Base-by-base conservation (phyloP, 2,888 invertebrate genomes). In the Lacanobia oleracea region DNA sequence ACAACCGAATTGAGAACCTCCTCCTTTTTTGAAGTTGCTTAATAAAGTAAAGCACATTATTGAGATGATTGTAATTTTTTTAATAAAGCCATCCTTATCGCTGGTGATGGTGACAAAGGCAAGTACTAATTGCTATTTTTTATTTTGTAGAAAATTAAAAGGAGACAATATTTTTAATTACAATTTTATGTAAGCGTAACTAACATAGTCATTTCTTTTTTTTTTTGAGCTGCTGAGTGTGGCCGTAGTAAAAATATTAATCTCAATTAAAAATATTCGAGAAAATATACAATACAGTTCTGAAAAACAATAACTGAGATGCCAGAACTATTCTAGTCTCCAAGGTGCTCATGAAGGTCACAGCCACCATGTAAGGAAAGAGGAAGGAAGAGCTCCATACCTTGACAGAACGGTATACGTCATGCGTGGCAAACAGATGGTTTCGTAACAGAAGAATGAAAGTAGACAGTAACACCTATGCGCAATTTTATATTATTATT, bases 301-400 rank as follows among this genome's bases (percentile, higher is more conserved):
- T 27, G 16, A 0, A n/a, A 37, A n/a, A 33, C 51, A 21, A 51
- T 43, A 23, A 18, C 21, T 27, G 56, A 16, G 33, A 50, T 21
- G 51, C 1, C n/a, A 56, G 21, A 43, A 8, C 3, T 6, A 27
- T 43, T 50, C 6, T 16, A 57, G 48, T 43, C n/a, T 12, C 23
- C 33, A 43, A n/a, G 48, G 48, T 59, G 16, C n/a, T 53, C 12
- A 65, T 70, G n/a, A 73, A 71, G 67, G 72, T 59, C 50, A 62
- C 66, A 60, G 18, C 37, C 53, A 18, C 40, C 51, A 37, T 51
- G 21, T 63, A 77, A 76, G 71, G 76, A 79, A 7, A 72, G 51
- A 82, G 84, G 86, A 85, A 78, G 79, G 77, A 83, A 78, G 77
- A 27, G 56, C 12, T 53, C 54, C 56, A 48, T 43, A 45, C 76